A percentile compares a stretch with the other conserved stretches of the same genome.
Conservation (phyloP, 1,140 invertebrate genomes). For the Drosophila miranda region DNA sequence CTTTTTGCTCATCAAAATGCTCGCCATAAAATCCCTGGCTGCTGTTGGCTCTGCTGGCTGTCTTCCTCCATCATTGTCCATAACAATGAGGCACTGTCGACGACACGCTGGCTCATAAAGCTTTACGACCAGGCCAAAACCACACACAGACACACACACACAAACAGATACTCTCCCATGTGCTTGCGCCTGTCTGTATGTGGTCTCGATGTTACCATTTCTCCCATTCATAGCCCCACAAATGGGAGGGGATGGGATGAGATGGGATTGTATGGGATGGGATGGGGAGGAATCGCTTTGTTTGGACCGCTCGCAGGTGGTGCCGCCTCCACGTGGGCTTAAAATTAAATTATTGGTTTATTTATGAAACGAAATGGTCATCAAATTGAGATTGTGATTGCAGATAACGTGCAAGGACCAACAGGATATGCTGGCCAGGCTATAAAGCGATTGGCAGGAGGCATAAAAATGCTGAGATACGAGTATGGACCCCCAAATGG, state of each 20-base stretch:
- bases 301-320: constrained; percentile 31
- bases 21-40: constrained; percentile 45
- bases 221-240: constrained; percentile 44
- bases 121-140: constrained; percentile 43
- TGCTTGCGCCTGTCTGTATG: constrained; percentile 25
- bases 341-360: constrained; percentile 77
- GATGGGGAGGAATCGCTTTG: constrained; percentile 40
- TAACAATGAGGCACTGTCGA: constrained; percentile 54
- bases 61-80: constrained; percentile 66
- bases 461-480: constrained; percentile 1
- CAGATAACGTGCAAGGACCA: constrained; percentile 33
- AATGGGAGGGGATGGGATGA: no score
- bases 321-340: constrained; percentile 45
- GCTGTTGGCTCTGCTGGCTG: not conserved
- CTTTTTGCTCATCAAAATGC: constrained; percentile 40
- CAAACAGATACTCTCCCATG: constrained; percentile 15
- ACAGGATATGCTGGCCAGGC: constrained; percentile 13
- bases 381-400: constrained; percentile 66
- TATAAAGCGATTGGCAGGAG: constrained; percentile 3
- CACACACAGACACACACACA: constrained; percentile 6
- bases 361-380: constrained; percentile 70
- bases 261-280: no score
- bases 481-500: not conserved
- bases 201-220: constrained; percentile 3
- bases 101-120: constrained; percentile 47